Base-by-base conservation (phyloP, 1,140 invertebrate genomes). In the Homarus americanus region DNA sequence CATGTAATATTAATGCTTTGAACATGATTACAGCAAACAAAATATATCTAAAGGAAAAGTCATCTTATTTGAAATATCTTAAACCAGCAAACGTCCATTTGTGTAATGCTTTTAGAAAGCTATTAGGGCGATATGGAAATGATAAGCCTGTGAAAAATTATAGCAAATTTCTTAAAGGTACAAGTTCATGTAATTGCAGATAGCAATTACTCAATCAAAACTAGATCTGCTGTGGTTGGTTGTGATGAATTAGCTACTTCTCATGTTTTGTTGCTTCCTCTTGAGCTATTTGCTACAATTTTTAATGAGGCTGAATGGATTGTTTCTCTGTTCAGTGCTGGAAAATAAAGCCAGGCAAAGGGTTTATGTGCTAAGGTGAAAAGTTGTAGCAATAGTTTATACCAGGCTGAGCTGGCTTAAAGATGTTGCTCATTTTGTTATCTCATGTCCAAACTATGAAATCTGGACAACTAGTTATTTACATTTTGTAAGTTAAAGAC, bases 1-100 rank as follows among this genome's bases (percentile, higher is more conserved):
- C 28, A 82, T 63, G 32, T 82, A 36, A 82, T 58, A 36, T 82
- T 82, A 44, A 80, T 80, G 28, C 44, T 80, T 28, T 32, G 78
- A 80, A 80, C 17, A 80, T 49, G n/a, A 40, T 76, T 58, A 58
- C 53, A 58, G 53, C 53, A 58, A 58, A 58, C 53, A 58, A 58
- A 20, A 58, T 58, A 20, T 9, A 58, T 58, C 53, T 58, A 17
- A 12, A 58, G 24, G 53, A 58, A 58, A 58, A 58, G 24, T 58
- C 10, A 58, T 15, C 53, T 20, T 58, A 58, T 58, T 58, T 58
- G 24, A 58, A 58, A 58, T 58, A 58, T 58, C 53, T 58, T 58
- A 58, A 15, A 58, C 17, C 53, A 58, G 17, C 53, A 58, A 58
- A 58, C 53, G 53, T 58, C 53, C 53, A 58, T 58, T 58, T 58